phyloP scores from a whole-genome alignment of 2,113 vertebrate genomes.

The Variabilichromis moorii region DNA sequence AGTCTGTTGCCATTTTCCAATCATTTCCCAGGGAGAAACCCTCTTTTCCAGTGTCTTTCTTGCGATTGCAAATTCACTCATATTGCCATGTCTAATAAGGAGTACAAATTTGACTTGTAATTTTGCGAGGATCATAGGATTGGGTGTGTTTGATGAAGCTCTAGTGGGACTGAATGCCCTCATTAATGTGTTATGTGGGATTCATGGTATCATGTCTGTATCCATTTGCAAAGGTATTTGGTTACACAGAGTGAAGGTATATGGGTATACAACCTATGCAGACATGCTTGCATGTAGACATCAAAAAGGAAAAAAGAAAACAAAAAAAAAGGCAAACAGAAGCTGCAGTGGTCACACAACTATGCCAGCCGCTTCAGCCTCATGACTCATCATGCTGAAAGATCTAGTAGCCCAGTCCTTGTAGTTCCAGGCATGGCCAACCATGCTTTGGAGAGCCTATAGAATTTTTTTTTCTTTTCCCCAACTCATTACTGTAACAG shows the following conservation, averaged over 20 bases:
- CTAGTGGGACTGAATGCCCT: neutral
- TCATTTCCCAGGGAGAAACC: neutral
- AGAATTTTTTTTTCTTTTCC: neutral
- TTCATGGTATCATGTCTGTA: neutral
- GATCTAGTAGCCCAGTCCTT: neutral
- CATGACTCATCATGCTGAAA: neutral
- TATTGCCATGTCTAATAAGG: neutral
- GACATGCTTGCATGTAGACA: neutral
- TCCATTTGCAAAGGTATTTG: neutral
- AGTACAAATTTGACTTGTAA: neutral
- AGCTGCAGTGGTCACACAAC: neutral
- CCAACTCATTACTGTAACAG: neutral
- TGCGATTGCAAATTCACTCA: neutral
- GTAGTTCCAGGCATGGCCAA: neutral
- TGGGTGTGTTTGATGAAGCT: neutral
- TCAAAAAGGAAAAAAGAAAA: neutral
- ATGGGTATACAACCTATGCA: neutral
- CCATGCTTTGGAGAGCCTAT: neutral
- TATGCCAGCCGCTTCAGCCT: neutral
- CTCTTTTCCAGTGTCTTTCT: neutral
- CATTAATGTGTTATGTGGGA: neutral
- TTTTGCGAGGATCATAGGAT: neutral
- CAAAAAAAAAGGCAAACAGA: neutral
- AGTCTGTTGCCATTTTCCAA: conserved; percentile 28
- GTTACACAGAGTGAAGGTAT: neutral